Base-by-base conservation (phyloP, 2,113 vertebrate species). In the Macroglossus sobrinus region DNA sequence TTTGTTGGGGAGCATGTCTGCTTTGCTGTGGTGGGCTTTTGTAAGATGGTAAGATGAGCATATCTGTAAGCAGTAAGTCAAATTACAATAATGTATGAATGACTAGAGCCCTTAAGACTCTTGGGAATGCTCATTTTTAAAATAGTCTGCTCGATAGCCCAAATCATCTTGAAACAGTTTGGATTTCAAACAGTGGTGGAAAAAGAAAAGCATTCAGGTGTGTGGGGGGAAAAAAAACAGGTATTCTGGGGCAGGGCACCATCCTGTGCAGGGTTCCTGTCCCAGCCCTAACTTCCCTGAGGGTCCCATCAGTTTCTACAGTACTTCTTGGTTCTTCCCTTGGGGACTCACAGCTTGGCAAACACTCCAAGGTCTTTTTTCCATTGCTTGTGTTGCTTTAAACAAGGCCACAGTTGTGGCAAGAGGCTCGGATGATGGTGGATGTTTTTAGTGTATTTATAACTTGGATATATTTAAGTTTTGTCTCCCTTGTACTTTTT, bases 111-210 rank as follows among this genome's bases (percentile, higher is more conserved):
- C 75, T 72, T 53, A 69, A 93, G 76, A 45, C 69, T 79, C 33
- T 30, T 81, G 43, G 33, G 68, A 78, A 79, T 5, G 12, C 45
- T 93, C 50, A 64, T 61, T 74, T 84, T 91, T 96, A 33, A 95
- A 96, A 72, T 53, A 89, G 90, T 30, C 35, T 90, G 68, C 43
- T 93, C 6, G 0, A 93, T 81, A 96, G 74, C 66, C 53, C 75
- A 94, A 94, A 95, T 84, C 53, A 74, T 79, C 90, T 93, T 93
- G 45, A 50, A 95, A 75, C 43, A 84, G n/a, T n/a, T 79, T 33
- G 7, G n/a, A 64, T 75, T 93, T 80, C 90, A 71, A 68, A 71
- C 21, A 66, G 40, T 1, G 4, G 13, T 81, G 33, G 80, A 74
- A 90, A 72, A 75, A 59, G 45, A 13, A 74, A 86, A 93, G n/a